Evolutionary conservation across 2,797 vertebrate species (phyloP).

Genomic region (Leontocebus nigricollis): DNA sequence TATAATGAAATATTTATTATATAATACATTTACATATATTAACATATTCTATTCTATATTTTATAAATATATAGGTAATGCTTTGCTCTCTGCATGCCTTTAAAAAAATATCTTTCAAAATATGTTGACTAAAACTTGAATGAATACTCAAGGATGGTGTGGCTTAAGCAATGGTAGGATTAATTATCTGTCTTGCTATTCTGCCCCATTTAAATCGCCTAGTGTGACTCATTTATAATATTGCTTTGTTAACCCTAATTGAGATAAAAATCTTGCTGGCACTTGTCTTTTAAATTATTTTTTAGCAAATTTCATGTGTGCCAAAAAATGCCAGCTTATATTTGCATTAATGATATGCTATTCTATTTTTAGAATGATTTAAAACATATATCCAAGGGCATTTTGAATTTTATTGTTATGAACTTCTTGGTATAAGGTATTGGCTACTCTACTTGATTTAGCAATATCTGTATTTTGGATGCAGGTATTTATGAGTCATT

Average conservation of each 20-base stretch:
- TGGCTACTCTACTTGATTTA: slow-evolving; percentile 17
- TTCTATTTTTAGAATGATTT: slow-evolving; percentile 4
- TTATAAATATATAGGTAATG: neutral
- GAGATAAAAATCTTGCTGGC: neutral
- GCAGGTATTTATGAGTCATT: slow-evolving; percentile 53
- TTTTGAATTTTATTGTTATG: neutral
- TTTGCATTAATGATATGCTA: neutral
- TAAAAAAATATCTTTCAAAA: neutral
- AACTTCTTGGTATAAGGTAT: neutral
- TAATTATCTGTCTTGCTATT: neutral
- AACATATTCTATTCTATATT: neutral
- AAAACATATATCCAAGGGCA: neutral
- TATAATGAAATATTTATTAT: neutral
- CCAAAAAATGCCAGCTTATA: neutral
- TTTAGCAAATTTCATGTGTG: slow-evolving; percentile 28
- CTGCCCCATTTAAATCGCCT: neutral
- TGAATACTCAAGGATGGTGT: neutral
- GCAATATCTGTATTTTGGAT: slow-evolving; percentile 59
- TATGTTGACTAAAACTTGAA: neutral
- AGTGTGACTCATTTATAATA: neutral
- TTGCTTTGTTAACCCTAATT: neutral
- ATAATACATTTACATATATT: neutral
- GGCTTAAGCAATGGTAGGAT: neutral
- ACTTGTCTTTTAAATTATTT: slow-evolving; percentile 23
- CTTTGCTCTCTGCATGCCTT: neutral